phyloP scores from a whole-genome alignment of 2,888 invertebrate genomes.

The Unio delphinus region DNA sequence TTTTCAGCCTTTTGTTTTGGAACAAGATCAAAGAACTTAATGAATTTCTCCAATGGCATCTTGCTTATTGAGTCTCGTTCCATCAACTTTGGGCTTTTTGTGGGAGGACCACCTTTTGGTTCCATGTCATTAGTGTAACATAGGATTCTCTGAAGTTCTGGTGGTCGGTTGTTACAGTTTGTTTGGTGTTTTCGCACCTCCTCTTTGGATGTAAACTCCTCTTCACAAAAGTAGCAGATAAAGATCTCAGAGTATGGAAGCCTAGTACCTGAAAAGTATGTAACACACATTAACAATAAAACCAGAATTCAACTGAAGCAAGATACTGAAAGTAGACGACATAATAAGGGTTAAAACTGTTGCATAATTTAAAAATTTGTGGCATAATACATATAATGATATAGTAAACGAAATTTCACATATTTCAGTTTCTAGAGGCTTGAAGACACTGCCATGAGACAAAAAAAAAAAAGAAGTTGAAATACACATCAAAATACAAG shows the following conservation, averaged over 20 bases:
- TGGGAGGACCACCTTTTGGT: conserved; percentile 15
- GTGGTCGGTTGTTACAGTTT: conserved; percentile 44
- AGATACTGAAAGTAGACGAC: too few relatives aligned
- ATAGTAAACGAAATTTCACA: too few relatives aligned
- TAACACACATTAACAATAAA: too few relatives aligned
- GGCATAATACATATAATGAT: too few relatives aligned
- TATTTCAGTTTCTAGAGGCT: too few relatives aligned
- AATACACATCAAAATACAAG: too few relatives aligned
- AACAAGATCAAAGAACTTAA: conserved; percentile 40
- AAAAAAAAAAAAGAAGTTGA: too few relatives aligned
- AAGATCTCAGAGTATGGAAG: conserved; percentile 52
- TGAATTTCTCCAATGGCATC: conserved; percentile 25
- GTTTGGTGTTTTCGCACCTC: conserved; percentile 55
- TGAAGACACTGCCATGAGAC: too few relatives aligned
- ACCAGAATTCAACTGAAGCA: too few relatives aligned
- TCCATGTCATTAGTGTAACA: conserved; percentile 12
- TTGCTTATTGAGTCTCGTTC: background rate
- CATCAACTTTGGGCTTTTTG: conserved; percentile 20
- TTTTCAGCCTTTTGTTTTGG: conserved; percentile 50
- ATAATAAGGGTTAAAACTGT: too few relatives aligned
- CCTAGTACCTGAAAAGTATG: conserved; percentile 17
- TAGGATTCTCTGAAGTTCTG: conserved; percentile 31
- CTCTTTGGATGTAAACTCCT: conserved; percentile 53
- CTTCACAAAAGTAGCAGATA: conserved; percentile 64
- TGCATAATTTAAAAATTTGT: too few relatives aligned